Conservation (phyloP, 1,140 invertebrate genomes). For the Atta colombica region DNA sequence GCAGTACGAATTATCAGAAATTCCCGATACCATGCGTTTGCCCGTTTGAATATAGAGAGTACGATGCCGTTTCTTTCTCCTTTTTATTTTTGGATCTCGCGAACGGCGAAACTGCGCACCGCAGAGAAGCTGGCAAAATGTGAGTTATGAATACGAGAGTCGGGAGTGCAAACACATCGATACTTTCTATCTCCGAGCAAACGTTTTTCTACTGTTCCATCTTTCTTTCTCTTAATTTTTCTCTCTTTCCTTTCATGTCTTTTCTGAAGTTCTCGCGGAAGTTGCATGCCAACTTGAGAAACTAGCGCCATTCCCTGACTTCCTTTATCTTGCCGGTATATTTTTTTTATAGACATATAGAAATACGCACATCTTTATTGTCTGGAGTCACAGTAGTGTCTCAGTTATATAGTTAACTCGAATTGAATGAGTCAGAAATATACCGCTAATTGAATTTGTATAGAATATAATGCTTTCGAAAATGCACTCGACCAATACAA, state of each 20-base stretch:
- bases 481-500: neutral
- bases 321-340: neutral
- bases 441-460: neutral
- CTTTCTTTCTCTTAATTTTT: slow-evolving; percentile 20
- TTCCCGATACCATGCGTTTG: slow-evolving; percentile 51
- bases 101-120: slow-evolving; percentile 15
- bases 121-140: slow-evolving; percentile 27
- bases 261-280: slow-evolving; percentile 1
- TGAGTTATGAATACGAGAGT: slow-evolving; percentile 66
- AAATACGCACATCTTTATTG: neutral
- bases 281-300: slow-evolving; percentile 24
- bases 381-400: too few species aligned
- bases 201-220: slow-evolving; percentile 43
- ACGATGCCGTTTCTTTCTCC: neutral
- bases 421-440: neutral
- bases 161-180: slow-evolving; percentile 58
- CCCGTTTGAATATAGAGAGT: slow-evolving; percentile 46
- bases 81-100: slow-evolving; percentile 30
- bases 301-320: neutral
- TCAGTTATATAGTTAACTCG: neutral
- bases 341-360: neutral
- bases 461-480: neutral
- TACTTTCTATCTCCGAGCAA: slow-evolving; percentile 54
- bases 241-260: neutral
- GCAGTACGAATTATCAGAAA: slow-evolving; percentile 53